Conservation (phyloP, 1,140 invertebrate species). For the Trichogramma pretiosum region DNA sequence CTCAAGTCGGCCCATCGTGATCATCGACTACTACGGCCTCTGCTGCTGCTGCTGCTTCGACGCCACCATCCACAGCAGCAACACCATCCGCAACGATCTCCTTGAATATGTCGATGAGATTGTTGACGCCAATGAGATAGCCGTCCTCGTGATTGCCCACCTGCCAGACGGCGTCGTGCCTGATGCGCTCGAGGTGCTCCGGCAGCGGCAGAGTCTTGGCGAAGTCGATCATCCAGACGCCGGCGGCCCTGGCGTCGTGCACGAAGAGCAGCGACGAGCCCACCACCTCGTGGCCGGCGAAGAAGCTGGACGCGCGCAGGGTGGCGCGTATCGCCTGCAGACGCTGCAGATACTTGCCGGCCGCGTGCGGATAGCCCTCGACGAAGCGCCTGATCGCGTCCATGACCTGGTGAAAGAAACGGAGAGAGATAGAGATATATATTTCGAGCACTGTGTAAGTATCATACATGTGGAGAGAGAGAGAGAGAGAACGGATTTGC, state of each 20-base stretch:
- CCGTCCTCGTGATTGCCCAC: slow-evolving; percentile 99
- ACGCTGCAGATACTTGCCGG: slow-evolving; percentile 73
- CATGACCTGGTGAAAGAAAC: slow-evolving; percentile 57
- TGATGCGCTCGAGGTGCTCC: slow-evolving; percentile 56
- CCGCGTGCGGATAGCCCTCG: slow-evolving; percentile 63
- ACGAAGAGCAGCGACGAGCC: slow-evolving; percentile 94
- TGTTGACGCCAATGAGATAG: slow-evolving; percentile 88
- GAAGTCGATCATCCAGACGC: slow-evolving; percentile 97
- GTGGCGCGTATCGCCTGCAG: slow-evolving; percentile 74
- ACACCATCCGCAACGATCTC: slow-evolving; percentile 29
- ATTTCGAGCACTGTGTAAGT: no score
- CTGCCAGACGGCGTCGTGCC: slow-evolving; percentile 78
- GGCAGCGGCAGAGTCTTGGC: slow-evolving; percentile 87
- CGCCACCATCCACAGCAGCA: background rate
- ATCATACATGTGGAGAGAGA: no score
- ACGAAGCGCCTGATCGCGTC: slow-evolving; percentile 78
- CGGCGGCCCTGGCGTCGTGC: slow-evolving; percentile 79
- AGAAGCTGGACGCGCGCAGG: slow-evolving; percentile 78
- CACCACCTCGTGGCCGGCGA: slow-evolving; percentile 87
- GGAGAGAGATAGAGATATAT: background rate
- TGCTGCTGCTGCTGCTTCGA: no score
- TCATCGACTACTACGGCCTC: no score
- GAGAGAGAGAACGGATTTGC: no score
- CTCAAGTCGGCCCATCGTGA: no score
- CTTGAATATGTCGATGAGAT: slow-evolving; percentile 80